A percentile compares a stretch with the other conserved stretches of the same genome.
Conservation (phyloP, 2,797 vertebrate species). For the Pyrocephalus nanus region DNA sequence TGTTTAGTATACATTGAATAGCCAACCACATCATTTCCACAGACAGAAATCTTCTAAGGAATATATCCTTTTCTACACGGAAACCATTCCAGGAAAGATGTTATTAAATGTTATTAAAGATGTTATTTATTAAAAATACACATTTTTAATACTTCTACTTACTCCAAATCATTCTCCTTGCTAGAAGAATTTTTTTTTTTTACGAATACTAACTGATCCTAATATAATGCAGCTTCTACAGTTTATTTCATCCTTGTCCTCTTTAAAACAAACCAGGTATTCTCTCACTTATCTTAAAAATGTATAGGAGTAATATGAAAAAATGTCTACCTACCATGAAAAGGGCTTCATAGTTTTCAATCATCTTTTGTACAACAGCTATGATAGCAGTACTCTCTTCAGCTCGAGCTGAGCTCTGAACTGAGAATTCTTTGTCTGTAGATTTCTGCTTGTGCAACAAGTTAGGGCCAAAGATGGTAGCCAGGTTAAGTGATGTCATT, state of each 20-base stretch:
- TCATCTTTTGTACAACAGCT: slow-evolving; percentile 91
- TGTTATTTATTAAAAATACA: too few relatives aligned
- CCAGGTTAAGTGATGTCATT: slow-evolving; percentile 96
- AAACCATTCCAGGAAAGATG: background rate
- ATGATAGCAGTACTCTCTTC: slow-evolving; percentile 95
- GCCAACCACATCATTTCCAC: background rate
- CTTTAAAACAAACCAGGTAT: background rate
- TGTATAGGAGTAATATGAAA: background rate
- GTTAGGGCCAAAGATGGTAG: slow-evolving; percentile 97
- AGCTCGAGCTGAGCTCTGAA: slow-evolving; percentile 92
- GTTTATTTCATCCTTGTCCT: background rate
- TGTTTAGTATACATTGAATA: background rate
- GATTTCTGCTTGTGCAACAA: slow-evolving; percentile 94
- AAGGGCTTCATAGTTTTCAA: slow-evolving; percentile 84
- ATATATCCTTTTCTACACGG: background rate
- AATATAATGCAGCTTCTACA: background rate
- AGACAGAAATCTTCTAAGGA: background rate
- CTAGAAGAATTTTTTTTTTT: background rate
- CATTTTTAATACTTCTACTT: background rate
- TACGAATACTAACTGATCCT: background rate
- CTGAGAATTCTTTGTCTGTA: slow-evolving; percentile 94
- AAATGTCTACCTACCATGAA: slow-evolving; percentile 86
- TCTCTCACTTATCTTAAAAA: background rate
- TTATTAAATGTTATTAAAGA: too few relatives aligned
- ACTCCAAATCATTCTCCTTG: background rate